Evolutionary conservation across 2,888 invertebrate genomes (phyloP).

Genomic region (Dilophus febrilis): DNA sequence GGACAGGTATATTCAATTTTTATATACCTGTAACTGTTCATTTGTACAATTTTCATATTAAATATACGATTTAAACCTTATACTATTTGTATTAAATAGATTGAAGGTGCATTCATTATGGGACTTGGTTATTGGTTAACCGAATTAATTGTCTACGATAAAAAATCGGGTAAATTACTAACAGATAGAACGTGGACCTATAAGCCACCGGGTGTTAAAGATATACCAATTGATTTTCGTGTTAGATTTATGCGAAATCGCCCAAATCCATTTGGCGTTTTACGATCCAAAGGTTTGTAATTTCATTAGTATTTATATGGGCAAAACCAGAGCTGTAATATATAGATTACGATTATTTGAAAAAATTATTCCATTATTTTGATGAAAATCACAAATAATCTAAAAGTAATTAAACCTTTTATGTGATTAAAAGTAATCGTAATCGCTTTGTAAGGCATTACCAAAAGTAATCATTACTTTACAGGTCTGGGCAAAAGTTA

Average conservation of each 20-base stretch:
- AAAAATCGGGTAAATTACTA: conserved; percentile 38
- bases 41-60: neutral
- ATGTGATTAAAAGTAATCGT: too few species aligned
- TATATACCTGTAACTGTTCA: neutral
- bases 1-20: conserved; percentile 40
- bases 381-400: too few species aligned
- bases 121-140: conserved; percentile 52
- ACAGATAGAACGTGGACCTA: conserved; percentile 60
- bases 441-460: too few species aligned
- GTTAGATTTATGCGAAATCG: conserved; percentile 42
- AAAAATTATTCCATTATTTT: too few species aligned
- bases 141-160: conserved; percentile 44
- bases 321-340: too few species aligned
- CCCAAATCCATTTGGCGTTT: conserved; percentile 42
- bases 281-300: conserved; percentile 47
- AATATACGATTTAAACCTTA: neutral
- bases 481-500: too few species aligned
- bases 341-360: too few species aligned
- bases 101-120: conserved; percentile 59
- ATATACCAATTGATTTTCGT: conserved; percentile 51
- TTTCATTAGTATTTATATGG: too few species aligned
- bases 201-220: conserved; percentile 49
- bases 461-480: too few species aligned
- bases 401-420: too few species aligned
- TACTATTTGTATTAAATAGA: conserved; percentile 17